Conservation (phyloP, 2,113 vertebrate genomes). For the Bombycilla garrulus region DNA sequence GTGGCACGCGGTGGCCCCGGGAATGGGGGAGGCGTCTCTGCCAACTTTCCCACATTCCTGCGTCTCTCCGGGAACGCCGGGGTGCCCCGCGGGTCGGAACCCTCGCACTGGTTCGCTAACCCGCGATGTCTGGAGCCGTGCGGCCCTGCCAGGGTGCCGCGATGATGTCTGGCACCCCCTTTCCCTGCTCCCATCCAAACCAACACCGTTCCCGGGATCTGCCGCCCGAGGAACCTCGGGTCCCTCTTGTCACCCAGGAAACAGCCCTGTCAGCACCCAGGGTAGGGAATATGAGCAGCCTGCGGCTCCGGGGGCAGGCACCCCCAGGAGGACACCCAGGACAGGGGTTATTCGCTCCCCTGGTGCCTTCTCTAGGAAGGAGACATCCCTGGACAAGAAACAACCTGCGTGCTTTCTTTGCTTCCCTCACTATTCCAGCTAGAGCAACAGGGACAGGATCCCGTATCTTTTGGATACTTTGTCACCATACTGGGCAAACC, state of each 20-base stretch:
- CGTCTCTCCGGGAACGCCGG: not conserved
- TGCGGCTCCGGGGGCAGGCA: not conserved
- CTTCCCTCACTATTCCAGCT: not conserved
- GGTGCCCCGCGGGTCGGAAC: not conserved
- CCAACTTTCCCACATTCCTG: constrained; percentile 9
- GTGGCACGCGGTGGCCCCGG: not conserved
- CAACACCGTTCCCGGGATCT: not conserved
- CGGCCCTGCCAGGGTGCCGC: not conserved
- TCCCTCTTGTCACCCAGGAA: not conserved
- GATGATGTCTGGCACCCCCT: not conserved
- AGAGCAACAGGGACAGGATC: not conserved
- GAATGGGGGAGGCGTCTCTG: not conserved
- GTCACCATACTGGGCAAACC: not conserved
- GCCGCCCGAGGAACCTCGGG: not conserved
- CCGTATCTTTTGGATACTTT: not conserved
- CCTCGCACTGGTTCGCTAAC: not conserved
- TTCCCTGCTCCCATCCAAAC: not conserved
- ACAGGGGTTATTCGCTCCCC: not conserved
- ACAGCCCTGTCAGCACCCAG: not conserved
- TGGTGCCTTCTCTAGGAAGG: not conserved
- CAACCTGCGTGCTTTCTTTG: not conserved
- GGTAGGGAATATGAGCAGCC: not conserved
- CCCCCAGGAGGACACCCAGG: not conserved
- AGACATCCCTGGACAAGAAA: not conserved
- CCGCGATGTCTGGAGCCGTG: not conserved